phyloP scores from a whole-genome alignment of 2,113 vertebrate genomes.

The Boleophthalmus pectinirostris region DNA sequence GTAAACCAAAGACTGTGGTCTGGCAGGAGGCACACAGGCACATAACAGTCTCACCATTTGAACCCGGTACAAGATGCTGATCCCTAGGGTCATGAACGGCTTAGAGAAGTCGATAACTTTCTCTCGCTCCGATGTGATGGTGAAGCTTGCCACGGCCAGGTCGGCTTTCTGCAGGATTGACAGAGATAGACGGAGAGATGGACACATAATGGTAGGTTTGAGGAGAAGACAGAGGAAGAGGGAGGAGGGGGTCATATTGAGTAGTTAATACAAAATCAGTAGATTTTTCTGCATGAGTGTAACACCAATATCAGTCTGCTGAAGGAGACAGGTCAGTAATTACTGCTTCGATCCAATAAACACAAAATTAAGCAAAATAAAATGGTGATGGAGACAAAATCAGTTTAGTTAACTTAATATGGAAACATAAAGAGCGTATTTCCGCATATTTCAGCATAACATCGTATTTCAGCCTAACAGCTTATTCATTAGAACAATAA shows the following conservation, averaged over 20 bases:
- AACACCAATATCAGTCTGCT: not conserved
- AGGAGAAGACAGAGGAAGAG: conserved; percentile 24
- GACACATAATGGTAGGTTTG: conserved; percentile 24
- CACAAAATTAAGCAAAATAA: not conserved
- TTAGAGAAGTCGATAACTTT: conserved; percentile 97
- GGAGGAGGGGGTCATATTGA: not conserved
- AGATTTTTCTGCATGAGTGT: not conserved
- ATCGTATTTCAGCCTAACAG: not conserved
- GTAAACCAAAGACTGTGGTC: conserved; percentile 34
- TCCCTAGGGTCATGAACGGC: conserved; percentile 91
- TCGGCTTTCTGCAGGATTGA: conserved; percentile 86
- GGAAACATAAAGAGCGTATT: not conserved
- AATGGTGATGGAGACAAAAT: not conserved
- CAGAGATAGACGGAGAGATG: conserved; percentile 37
- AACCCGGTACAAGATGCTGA: conserved; percentile 93
- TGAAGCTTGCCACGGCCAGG: conserved; percentile 91
- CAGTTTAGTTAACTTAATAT: not conserved
- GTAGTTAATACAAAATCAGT: not conserved
- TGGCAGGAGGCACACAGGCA: conserved; percentile 22
- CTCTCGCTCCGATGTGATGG: conserved; percentile 93
- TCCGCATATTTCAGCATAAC: not conserved
- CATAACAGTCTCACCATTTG: conserved; percentile 82
- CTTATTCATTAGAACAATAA: not conserved
- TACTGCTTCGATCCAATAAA: not conserved
- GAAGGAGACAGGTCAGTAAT: not conserved